Percentiles rank a stretch among this genome's conserved stretches.
Evolutionary conservation across 2,888 invertebrate species (phyloP).

Genomic region (Acanthosepion lycidas): DNA sequence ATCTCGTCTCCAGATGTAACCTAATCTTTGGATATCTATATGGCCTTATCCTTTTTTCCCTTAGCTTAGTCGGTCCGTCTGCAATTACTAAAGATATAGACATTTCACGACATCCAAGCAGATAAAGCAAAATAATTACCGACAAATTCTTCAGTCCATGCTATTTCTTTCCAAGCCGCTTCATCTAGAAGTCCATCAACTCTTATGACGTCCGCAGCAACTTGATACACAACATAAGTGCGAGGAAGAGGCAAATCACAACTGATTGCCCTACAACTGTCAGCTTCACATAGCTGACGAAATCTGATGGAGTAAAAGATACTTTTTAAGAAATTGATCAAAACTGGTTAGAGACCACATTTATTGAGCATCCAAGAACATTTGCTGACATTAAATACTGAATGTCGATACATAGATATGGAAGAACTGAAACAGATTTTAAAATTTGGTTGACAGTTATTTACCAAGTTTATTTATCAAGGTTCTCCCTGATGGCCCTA

Average conservation of each 20-base stretch:
- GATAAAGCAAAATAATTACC: conserved; percentile 52
- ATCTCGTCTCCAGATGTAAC: too few relatives aligned
- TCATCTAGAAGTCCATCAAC: conserved; percentile 65
- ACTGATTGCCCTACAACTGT: conserved; percentile 54
- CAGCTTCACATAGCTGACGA: conserved; percentile 51
- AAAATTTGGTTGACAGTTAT: too few relatives aligned
- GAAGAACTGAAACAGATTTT: too few relatives aligned
- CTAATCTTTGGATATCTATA: too few relatives aligned
- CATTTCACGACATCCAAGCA: background rate
- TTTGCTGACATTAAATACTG: too few relatives aligned
- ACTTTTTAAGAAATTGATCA: too few relatives aligned
- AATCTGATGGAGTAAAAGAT: conserved; percentile 50
- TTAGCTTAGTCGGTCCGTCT: background rate
- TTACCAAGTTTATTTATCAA: too few relatives aligned
- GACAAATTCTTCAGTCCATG: conserved; percentile 58
- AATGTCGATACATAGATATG: too few relatives aligned
- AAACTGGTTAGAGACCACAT: too few relatives aligned
- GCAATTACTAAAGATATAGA: background rate
- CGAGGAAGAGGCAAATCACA: conserved; percentile 59
- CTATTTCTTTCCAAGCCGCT: conserved; percentile 62
- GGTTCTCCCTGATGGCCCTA: too few relatives aligned
- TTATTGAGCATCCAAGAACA: too few relatives aligned
- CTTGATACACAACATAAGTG: conserved; percentile 62
- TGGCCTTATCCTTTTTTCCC: background rate
- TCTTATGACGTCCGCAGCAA: conserved; percentile 57